phyloP scores from a whole-genome alignment of 2,888 invertebrate genomes.

The Nipponacmea schrenckii region DNA sequence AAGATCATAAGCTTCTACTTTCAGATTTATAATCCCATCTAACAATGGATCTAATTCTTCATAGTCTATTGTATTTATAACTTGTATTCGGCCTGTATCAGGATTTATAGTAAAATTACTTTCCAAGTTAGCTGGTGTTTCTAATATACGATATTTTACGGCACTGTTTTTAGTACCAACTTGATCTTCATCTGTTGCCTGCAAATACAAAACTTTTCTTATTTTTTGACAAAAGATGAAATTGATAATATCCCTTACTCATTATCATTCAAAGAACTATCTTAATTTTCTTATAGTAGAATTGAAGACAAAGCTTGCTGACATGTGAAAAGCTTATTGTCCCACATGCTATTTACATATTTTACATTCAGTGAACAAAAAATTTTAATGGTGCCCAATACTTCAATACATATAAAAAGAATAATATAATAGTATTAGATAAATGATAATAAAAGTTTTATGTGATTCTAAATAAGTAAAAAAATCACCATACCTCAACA shows the following conservation, averaged over 20 bases:
- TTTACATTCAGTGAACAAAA: too few relatives aligned
- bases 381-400: too few relatives aligned
- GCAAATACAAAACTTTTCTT: background rate
- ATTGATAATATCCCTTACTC: background rate
- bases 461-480: too few relatives aligned
- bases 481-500: conserved; percentile 71
- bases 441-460: too few relatives aligned
- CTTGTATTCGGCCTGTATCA: conserved; percentile 72
- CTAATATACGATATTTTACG: conserved; percentile 51
- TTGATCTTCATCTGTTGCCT: conserved; percentile 83
- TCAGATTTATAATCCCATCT: conserved; percentile 45
- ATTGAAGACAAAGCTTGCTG: background rate
- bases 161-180: conserved; percentile 51
- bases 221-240: background rate
- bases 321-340: too few relatives aligned
- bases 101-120: conserved; percentile 74
- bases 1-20: conserved; percentile 55
- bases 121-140: conserved; percentile 41
- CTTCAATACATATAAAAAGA: too few relatives aligned
- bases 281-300: background rate
- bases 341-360: too few relatives aligned
- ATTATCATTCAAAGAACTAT: background rate
- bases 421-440: too few relatives aligned
- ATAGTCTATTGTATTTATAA: conserved; percentile 58
- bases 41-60: conserved; percentile 49